Conservation (phyloP, 1,140 invertebrate species). For the Armadillidium nasatum region DNA sequence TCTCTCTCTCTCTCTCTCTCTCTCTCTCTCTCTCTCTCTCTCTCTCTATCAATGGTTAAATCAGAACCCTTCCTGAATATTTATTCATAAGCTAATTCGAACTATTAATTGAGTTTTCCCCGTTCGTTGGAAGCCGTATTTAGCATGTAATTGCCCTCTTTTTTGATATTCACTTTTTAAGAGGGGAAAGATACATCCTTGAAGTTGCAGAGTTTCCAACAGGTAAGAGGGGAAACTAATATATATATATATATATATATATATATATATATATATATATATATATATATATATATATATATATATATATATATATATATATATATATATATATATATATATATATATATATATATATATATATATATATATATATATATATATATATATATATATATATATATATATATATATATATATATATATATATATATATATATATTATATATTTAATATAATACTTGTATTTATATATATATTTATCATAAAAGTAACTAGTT, state of each 20-base stretch:
- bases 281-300: background rate
- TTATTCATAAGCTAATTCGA: slow-evolving; percentile 7
- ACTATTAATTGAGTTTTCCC: background rate
- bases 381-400: slow-evolving; percentile 14
- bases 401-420: slow-evolving; percentile 15
- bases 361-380: background rate
- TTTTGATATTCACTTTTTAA: background rate
- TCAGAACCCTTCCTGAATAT: background rate
- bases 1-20: background rate
- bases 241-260: background rate
- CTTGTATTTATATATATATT: background rate
- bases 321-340: slow-evolving; percentile 15
- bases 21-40: slow-evolving; percentile 1
- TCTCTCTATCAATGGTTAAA: background rate
- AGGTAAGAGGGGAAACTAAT: background rate
- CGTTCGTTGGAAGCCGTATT: background rate
- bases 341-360: background rate
- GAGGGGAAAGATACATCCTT: background rate
- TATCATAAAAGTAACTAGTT: no score
- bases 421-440: background rate
- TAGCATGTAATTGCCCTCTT: slow-evolving; percentile 1
- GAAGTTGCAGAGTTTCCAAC: background rate
- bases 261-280: slow-evolving; percentile 8
- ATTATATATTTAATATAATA: background rate
- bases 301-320: slow-evolving; percentile 3